phyloP scores from a whole-genome alignment of 2,888 invertebrate genomes.

The Plusia festucae region DNA sequence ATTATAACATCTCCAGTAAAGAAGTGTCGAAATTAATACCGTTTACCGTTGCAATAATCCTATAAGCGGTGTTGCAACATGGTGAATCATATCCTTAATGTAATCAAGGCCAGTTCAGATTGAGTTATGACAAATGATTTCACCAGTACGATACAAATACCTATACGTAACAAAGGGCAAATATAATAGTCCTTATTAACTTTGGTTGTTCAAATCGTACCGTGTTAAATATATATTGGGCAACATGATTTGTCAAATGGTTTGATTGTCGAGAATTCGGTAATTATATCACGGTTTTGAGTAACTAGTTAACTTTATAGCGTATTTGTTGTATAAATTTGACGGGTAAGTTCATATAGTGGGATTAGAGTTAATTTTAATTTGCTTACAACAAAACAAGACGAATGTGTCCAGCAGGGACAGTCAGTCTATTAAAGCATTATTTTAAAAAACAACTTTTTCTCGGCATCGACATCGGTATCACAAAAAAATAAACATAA shows the following conservation, averaged over 20 bases:
- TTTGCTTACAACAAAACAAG: too few species aligned
- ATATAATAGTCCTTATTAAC: conserved; percentile 59
- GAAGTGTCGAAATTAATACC: conserved; percentile 24
- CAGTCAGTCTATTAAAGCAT: too few species aligned
- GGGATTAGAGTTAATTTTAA: background rate
- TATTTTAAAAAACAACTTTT: too few species aligned
- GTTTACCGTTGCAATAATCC: conserved; percentile 51
- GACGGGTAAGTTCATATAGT: background rate
- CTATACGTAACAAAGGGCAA: conserved; percentile 63
- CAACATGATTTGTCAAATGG: conserved; percentile 35
- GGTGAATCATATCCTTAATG: conserved; percentile 70
- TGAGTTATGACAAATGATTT: conserved; percentile 66
- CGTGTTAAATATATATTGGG: conserved; percentile 50
- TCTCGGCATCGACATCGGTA: too few species aligned
- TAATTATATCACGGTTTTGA: conserved; percentile 29
- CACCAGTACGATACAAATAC: conserved; percentile 59
- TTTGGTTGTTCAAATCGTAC: conserved; percentile 47
- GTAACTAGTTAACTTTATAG: background rate
- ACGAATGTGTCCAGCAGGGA: too few species aligned
- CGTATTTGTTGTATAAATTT: background rate
- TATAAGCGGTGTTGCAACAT: conserved; percentile 50
- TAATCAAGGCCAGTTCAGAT: conserved; percentile 67
- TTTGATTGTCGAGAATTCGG: conserved; percentile 15
- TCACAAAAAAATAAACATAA: background rate
- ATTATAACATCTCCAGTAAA: background rate